Percentiles rank a stretch among this genome's conserved stretches.
phyloP scores from a whole-genome alignment of 2,113 vertebrate genomes.

The Eleginops maclovinus region DNA sequence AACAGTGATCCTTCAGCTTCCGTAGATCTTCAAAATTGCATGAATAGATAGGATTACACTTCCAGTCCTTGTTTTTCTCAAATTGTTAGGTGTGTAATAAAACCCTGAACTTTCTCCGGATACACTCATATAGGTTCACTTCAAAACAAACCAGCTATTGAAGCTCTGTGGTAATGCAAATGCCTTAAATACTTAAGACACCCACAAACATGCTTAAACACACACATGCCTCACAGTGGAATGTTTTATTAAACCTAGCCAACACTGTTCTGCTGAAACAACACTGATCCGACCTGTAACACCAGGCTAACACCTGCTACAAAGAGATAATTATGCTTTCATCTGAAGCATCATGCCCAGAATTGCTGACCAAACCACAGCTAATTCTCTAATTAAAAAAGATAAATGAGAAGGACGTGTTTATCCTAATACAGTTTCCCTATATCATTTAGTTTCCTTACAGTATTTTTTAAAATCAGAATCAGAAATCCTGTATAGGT shows the following conservation, averaged over 20 bases:
- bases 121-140: not conserved
- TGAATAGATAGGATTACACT: no score
- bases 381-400: constrained; percentile 4
- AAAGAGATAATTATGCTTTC: constrained; percentile 12
- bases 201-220: constrained; percentile 40
- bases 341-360: not conserved
- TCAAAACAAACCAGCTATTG: constrained; percentile 21
- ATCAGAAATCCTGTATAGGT: no score
- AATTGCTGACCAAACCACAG: not conserved
- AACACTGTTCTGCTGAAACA: not conserved
- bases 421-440: not conserved
- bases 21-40: not conserved
- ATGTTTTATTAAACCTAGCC: constrained; percentile 31
- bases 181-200: constrained; percentile 35
- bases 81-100: constrained; percentile 8
- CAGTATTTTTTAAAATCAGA: no score
- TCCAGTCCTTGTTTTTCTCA: not conserved
- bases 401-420: not conserved
- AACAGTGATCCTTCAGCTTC: not conserved
- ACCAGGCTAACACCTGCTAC: not conserved
- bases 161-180: constrained; percentile 1
- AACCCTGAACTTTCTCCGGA: not conserved
- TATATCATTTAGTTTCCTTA: no score
- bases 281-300: constrained; percentile 7
- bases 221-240: constrained; percentile 25